Percentiles rank a stretch among this genome's conserved stretches.
These are phyloP conservation scores for Nycticebus coucang DNA, from an alignment of 2,113 vertebrate genomes.

Conservation along the genomic window DNA sequence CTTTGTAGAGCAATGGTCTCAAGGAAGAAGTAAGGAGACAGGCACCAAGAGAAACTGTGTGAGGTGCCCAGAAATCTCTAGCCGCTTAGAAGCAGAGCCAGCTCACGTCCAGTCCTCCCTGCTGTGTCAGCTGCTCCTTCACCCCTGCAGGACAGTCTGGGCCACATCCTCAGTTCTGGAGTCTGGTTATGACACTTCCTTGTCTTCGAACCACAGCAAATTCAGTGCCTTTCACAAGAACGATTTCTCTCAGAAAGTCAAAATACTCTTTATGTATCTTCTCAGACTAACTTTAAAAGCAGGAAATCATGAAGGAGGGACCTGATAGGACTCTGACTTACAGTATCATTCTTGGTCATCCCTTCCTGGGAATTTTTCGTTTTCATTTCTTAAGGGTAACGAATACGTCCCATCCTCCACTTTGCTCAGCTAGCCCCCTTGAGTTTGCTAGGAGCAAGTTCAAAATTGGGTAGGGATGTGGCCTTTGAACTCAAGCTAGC, in stretches of 20 bases:
- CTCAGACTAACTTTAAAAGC: background rate
- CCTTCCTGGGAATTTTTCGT: background rate
- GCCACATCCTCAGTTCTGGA: no score
- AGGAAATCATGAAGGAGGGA: background rate
- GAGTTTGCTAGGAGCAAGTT: background rate
- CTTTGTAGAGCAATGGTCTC: background rate
- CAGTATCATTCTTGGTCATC: background rate
- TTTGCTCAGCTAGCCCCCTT: background rate
- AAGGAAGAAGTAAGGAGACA: background rate
- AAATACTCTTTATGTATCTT: background rate
- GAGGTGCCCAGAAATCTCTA: background rate
- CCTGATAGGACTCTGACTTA: background rate
- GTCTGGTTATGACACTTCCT: background rate
- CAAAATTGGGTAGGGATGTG: background rate
- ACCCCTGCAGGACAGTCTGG: fast-evolving
- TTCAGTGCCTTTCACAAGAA: background rate
- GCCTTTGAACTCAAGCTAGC: background rate
- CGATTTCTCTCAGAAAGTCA: background rate
- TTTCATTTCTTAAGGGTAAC: background rate
- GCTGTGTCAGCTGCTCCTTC: background rate
- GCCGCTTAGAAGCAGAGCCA: background rate
- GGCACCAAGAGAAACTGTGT: background rate
- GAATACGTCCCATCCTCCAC: background rate
- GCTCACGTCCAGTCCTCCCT: background rate
- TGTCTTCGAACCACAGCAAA: background rate